Percentiles rank a stretch among this genome's conserved stretches.
phyloP scores from a whole-genome alignment of 2,888 invertebrate species.

The Hypselothyrea guttata region DNA sequence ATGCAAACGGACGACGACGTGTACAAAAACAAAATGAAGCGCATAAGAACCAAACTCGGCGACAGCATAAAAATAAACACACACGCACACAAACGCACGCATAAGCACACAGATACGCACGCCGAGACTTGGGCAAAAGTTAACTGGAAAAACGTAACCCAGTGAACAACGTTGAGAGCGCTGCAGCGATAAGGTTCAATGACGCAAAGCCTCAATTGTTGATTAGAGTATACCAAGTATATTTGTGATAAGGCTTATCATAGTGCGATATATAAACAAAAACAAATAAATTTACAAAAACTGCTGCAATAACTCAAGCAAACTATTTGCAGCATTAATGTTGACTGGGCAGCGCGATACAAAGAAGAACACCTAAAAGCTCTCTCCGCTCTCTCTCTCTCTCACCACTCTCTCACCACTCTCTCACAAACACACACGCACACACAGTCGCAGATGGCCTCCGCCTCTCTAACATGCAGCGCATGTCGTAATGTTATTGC shows the following conservation, averaged over 20 bases:
- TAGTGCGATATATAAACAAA: too few relatives aligned
- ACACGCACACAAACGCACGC: conserved; percentile 29
- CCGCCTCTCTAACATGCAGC: conserved; percentile 56
- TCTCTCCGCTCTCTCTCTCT: too few relatives aligned
- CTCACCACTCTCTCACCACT: conserved; percentile 39
- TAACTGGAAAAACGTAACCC: conserved; percentile 74
- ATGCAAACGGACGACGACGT: conserved; percentile 41
- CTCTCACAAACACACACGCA: conserved; percentile 31
- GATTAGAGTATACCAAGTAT: conserved; percentile 12
- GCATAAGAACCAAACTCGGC: conserved; percentile 68
- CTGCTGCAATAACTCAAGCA: background rate
- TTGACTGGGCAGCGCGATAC: conserved; percentile 41
- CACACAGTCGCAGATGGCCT: conserved; percentile 37
- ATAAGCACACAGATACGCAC: conserved; percentile 11
- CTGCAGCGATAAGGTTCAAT: conserved; percentile 34
- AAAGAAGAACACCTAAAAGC: conserved; percentile 60
- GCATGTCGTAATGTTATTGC: conserved; percentile 65
- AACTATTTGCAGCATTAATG: conserved; percentile 19
- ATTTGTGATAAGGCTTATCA: background rate
- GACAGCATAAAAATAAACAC: conserved; percentile 76
- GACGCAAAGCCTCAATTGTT: conserved; percentile 24
- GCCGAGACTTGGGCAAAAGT: conserved; percentile 31
- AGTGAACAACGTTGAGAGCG: conserved; percentile 32
- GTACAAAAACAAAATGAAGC: conserved; percentile 66
- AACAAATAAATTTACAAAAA: too few relatives aligned